phyloP scores from a whole-genome alignment of 2,888 invertebrate species.

The Digitonthophagus gazella region DNA sequence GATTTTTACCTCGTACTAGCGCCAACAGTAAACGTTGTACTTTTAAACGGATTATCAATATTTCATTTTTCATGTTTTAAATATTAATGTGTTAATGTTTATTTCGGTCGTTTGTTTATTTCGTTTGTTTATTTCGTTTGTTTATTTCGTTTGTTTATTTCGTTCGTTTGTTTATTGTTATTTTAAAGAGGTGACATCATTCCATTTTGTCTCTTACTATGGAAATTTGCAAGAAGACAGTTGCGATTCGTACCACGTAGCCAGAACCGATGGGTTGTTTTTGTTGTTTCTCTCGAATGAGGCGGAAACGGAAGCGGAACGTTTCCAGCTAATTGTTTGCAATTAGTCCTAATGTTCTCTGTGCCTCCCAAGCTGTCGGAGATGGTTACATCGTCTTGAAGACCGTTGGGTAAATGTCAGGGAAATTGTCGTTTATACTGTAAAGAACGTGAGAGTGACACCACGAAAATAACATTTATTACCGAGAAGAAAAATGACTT shows the following conservation, averaged over 20 bases:
- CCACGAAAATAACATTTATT: neutral
- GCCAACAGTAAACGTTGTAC: no score
- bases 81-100: neutral
- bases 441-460: neutral
- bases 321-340: slow-evolving; percentile 14
- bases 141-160: no score
- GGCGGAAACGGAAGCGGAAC: neutral
- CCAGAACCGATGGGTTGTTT: neutral
- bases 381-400: neutral
- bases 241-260: neutral
- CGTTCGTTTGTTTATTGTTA: neutral
- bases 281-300: neutral
- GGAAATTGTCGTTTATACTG: neutral
- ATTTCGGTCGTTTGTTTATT: neutral
- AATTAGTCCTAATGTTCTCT: slow-evolving; percentile 6
- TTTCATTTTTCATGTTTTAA: no score
- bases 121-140: no score
- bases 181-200: neutral
- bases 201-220: neutral
- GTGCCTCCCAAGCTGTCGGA: neutral
- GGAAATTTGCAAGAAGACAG: neutral
- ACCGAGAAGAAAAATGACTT: neutral
- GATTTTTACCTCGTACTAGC: neutral
- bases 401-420: neutral
- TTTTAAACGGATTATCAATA: no score